A percentile compares a stretch with the other conserved stretches of the same genome.
phyloP scores from a whole-genome alignment of 30 jellyfish, hydroid and myxozoan genomes.

The Pseudorhiza aurosa region DNA sequence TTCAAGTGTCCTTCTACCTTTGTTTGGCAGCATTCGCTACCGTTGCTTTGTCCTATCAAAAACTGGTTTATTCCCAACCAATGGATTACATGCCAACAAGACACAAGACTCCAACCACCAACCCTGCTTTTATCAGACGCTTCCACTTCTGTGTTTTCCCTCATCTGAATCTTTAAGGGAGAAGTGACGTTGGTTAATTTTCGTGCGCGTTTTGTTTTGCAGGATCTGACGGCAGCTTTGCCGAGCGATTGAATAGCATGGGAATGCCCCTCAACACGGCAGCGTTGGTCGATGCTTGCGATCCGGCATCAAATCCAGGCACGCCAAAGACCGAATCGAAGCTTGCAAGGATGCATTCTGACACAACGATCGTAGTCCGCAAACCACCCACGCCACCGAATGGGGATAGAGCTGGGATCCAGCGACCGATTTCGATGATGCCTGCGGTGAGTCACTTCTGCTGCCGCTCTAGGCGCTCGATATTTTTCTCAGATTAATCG shows the following conservation, averaged over 20 bases:
- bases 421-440: conserved; percentile 61
- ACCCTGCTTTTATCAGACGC: no score
- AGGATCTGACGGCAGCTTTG: conserved; percentile 71
- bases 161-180: no score
- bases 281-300: conserved; percentile 82
- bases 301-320: conserved; percentile 49
- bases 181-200: background rate
- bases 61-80: no score
- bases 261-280: conserved; percentile 78
- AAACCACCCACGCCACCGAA: conserved; percentile 61
- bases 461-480: no score
- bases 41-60: no score
- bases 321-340: conserved; percentile 27
- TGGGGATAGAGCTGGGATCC: conserved; percentile 49
- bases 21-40: no score
- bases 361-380: conserved; percentile 40
- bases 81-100: no score
- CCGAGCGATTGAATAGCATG: conserved; percentile 67
- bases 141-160: no score
- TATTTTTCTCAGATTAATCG: no score
- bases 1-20: no score
- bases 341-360: conserved; percentile 90
- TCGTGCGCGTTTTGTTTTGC: background rate
- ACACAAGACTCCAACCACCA: no score
- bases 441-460: conserved; percentile 48